Conservation (phyloP, 1,140 invertebrate species). For the Wasmannia auropunctata region DNA sequence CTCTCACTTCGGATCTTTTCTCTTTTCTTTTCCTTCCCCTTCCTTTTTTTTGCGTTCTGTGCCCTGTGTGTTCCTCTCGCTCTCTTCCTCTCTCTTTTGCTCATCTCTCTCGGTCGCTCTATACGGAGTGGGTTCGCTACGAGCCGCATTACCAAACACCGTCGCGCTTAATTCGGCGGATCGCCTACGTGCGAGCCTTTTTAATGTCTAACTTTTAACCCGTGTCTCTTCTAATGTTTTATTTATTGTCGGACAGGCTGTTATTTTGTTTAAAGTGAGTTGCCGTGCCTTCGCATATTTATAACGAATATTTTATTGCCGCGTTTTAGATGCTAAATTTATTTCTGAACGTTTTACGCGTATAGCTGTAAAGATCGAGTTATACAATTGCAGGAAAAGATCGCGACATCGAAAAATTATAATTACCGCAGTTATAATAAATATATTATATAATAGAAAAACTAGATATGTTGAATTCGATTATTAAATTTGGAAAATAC, state of each 20-base stretch:
- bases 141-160: constrained; percentile 22
- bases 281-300: constrained; percentile 3
- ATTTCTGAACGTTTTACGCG: neutral
- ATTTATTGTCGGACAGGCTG: constrained; percentile 17
- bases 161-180: constrained; percentile 47
- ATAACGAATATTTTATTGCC: constrained; percentile 9
- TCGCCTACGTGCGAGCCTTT: constrained; percentile 41
- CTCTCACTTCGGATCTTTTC: constrained; percentile 24
- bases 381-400: neutral
- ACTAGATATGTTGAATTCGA: neutral
- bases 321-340: neutral
- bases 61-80: neutral
- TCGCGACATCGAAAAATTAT: neutral
- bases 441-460: too few relatives aligned
- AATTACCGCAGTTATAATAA: neutral
- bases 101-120: neutral
- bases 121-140: constrained; percentile 3
- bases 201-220: constrained; percentile 36
- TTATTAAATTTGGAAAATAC: neutral
- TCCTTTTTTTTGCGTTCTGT: neutral
- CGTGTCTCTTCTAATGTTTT: constrained; percentile 42
- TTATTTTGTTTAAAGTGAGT: constrained; percentile 10
- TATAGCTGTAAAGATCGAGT: neutral
- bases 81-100: constrained; percentile 18
- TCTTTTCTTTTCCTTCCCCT: neutral